Conservation (phyloP, 2,888 invertebrate species). For the Hesperia comma region DNA sequence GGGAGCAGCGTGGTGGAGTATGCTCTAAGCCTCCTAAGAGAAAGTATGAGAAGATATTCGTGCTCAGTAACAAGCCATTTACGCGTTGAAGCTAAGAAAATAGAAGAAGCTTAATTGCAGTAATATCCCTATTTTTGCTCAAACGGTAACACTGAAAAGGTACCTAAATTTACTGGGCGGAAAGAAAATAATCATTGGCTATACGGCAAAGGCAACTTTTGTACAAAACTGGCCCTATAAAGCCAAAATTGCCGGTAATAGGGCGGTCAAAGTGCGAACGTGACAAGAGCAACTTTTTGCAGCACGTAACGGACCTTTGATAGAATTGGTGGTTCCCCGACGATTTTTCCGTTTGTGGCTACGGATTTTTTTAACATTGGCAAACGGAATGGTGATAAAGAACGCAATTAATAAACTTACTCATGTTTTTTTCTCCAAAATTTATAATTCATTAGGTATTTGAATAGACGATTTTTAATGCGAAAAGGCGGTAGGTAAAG, state of each 20-base stretch:
- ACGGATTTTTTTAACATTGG: too few relatives aligned
- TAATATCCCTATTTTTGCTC: neutral
- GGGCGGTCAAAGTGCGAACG: conserved; percentile 23
- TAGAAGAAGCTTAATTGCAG: neutral
- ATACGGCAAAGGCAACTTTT: conserved; percentile 4
- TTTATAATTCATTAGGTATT: too few relatives aligned
- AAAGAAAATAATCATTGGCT: neutral
- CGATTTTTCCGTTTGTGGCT: neutral
- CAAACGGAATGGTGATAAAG: too few relatives aligned
- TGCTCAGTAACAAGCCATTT: too few relatives aligned
- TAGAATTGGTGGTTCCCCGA: conserved; percentile 8
- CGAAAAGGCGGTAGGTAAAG: neutral
- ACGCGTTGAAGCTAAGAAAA: neutral
- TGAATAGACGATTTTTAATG: conserved; percentile 4
- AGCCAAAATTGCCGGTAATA: conserved; percentile 21
- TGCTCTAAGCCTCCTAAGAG: too few relatives aligned
- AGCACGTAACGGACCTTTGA: conserved; percentile 16
- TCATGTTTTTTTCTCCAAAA: too few relatives aligned
- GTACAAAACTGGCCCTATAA: conserved; percentile 15
- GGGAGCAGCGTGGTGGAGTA: too few relatives aligned
- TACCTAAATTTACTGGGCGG: neutral
- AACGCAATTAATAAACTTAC: too few relatives aligned
- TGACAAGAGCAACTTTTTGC: conserved; percentile 21
- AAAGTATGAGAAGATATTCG: too few relatives aligned
- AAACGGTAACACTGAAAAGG: neutral